Conservation (phyloP, 2,113 vertebrate genomes). For the Myiopsitta monachus region DNA sequence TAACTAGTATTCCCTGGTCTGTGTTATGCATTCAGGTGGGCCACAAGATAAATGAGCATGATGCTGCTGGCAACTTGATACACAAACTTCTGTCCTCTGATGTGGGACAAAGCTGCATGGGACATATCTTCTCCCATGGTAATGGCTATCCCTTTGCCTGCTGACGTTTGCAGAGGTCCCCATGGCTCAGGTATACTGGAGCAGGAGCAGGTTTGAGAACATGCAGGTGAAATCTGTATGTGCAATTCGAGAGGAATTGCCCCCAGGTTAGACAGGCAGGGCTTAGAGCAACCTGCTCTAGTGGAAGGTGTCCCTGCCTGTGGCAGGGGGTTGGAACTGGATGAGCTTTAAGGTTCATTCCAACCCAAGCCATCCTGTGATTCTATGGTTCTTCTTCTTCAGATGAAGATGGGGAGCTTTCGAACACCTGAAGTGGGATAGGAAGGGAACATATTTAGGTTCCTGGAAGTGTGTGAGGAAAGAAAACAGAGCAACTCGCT, state of each 20-base stretch:
- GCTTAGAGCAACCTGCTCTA: background rate
- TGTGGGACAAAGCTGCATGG: accelerated
- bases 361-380: background rate
- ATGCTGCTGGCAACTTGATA: background rate
- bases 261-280: background rate
- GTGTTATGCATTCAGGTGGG: background rate
- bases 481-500: background rate
- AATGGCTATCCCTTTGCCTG: background rate
- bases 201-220: background rate
- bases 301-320: background rate
- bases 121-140: too few species aligned
- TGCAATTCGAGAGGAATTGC: background rate
- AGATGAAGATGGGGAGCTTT: background rate
- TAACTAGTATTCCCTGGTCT: background rate
- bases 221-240: background rate
- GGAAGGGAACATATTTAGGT: background rate
- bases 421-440: background rate
- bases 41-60: background rate
- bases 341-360: background rate
- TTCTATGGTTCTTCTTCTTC: background rate
- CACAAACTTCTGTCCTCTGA: background rate
- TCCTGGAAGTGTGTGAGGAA: background rate
- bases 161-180: background rate
- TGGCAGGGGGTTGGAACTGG: background rate
- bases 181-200: background rate